Base-by-base conservation (phyloP, 2,113 vertebrate species). In the Uropsilus gracilis region DNA sequence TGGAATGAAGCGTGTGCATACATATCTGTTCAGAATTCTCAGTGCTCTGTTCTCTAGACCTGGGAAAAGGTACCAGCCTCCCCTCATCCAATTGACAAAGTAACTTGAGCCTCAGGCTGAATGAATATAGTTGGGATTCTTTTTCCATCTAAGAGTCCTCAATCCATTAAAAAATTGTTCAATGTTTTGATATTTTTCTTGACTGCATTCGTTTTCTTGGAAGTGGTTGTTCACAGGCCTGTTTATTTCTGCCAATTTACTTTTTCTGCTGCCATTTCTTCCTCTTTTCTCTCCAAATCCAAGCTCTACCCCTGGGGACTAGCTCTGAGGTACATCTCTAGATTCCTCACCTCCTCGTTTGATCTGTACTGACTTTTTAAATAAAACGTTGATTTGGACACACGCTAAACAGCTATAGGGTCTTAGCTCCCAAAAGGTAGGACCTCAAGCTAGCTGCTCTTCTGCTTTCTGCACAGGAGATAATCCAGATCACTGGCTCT, bases 181-280 rank as follows among this genome's bases (percentile, higher is more conserved):
- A 28, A 92, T 32, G 48, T 91, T 88, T 87, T 26, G 66, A 61
- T 63, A 10, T 92, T 78, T 76, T 76, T 42, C 66, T 37, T 75
- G 32, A 6, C 57, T 90, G 83, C 55, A 18, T 93, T 82, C 8
- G 59, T 26, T 87, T 73, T 44, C 28, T 93, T 46, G 42, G 78
- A 83, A 24, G 32, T 66, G 14, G 2, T 5, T 83, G 82, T 82
- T 92, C 26, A 82, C 0, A 0, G 4, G 4, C 50, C 22, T 42
- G 0, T 76, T 1, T 82, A 17, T 78, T 80, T 96, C 42, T 75
- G n/a, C 66, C 48, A 39, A n/a, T 68, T 63, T 1, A 66, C 50
- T 66, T 55, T 92, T 86, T 76, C 39, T 83, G 42, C 46, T 88
- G 1, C 34, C 6, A 24, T 69, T 85, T 75, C 30, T 82, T 68